phyloP scores from a whole-genome alignment of 2,888 invertebrate species.

The Epirrita christyi region DNA sequence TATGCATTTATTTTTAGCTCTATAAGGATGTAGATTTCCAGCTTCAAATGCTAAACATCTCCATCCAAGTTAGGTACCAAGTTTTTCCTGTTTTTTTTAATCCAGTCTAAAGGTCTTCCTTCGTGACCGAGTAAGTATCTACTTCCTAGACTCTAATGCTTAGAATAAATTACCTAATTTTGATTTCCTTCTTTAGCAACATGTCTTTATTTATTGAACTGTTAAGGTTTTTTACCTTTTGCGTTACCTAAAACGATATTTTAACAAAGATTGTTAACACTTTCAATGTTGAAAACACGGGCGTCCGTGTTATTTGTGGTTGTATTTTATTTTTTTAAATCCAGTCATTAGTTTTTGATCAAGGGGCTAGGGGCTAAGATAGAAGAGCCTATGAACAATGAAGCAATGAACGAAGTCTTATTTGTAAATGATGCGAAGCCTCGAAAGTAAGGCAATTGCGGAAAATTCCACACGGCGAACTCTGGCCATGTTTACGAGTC shows the following conservation, averaged over 20 bases:
- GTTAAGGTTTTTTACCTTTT: background rate
- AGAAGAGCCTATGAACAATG: too few species aligned
- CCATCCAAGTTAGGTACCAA: background rate
- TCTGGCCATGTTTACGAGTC: background rate
- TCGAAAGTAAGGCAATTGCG: conserved; percentile 7
- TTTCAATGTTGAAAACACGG: too few species aligned
- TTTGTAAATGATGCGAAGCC: conserved; percentile 10
- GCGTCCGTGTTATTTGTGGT: too few species aligned
- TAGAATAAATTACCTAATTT: conserved; percentile 11
- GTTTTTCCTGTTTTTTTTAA: conserved; percentile 5
- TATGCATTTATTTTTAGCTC: conserved; percentile 8
- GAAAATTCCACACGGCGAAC: conserved; percentile 3
- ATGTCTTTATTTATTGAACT: conserved; percentile 5
- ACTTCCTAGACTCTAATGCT: conserved; percentile 7
- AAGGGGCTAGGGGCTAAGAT: too few species aligned
- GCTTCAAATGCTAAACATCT: conserved; percentile 5
- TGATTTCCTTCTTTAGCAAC: conserved; percentile 14
- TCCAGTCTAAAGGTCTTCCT: conserved; percentile 7
- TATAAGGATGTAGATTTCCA: conserved; percentile 8
- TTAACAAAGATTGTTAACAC: too few species aligned
- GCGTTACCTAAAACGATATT: background rate
- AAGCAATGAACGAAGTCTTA: background rate
- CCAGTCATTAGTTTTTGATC: too few species aligned
- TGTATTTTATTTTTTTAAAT: too few species aligned
- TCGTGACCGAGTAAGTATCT: conserved; percentile 15